Conservation (phyloP, 2,113 vertebrate genomes). For the Hyperopisus bebe region DNA sequence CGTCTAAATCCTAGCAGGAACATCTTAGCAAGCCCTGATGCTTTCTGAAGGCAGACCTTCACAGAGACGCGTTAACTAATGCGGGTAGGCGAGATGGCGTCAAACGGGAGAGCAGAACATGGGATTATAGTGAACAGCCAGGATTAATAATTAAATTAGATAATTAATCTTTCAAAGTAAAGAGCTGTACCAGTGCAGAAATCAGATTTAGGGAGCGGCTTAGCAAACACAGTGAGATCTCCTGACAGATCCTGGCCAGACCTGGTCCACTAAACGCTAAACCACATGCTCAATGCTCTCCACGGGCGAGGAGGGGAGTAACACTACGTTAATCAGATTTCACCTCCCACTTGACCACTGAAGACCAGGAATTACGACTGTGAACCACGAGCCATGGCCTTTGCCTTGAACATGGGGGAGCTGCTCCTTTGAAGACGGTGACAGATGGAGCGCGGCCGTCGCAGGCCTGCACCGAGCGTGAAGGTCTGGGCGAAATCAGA, state of each 20-base stretch:
- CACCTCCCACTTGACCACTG: background rate
- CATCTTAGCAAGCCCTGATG: slow-evolving; percentile 9
- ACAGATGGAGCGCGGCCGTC: background rate
- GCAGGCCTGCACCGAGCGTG: background rate
- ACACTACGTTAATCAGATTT: background rate
- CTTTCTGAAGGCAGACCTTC: background rate
- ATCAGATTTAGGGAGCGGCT: slow-evolving; percentile 3
- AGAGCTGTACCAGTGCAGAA: background rate
- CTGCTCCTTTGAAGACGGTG: background rate
- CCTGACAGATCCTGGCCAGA: background rate
- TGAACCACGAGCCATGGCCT: background rate
- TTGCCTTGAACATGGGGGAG: background rate
- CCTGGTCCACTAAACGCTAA: background rate
- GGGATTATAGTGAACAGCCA: slow-evolving; percentile 23
- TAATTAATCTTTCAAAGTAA: background rate
- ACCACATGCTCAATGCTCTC: background rate
- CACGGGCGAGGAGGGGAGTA: background rate
- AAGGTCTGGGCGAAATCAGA: background rate
- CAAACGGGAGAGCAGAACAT: slow-evolving; percentile 7
- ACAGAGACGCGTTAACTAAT: background rate
- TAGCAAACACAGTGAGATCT: background rate
- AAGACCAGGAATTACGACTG: background rate
- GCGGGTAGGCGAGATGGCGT: background rate
- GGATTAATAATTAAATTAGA: slow-evolving; percentile 21
- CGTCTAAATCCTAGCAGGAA: background rate